Evolutionary conservation across 2,113 vertebrate genomes (phyloP), one percentile per base, ranked within the genome.

Genomic region (Todiramphus chloris): DNA sequence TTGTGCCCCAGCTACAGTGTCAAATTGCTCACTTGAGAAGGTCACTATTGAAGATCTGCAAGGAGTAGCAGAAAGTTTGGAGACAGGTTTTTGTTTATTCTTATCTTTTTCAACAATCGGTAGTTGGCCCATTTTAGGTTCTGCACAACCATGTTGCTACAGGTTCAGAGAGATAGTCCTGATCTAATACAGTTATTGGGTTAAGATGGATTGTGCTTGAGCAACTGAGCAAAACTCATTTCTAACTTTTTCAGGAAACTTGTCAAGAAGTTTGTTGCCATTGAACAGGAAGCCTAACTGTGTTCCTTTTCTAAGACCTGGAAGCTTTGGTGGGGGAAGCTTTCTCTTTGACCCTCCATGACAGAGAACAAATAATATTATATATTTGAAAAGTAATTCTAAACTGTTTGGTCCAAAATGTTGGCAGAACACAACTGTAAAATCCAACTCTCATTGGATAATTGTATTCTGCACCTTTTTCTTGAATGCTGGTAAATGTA

Each of bases 1-100:
- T 51, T 44, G 11, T 18, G 6, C 24, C n/a, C 6, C n/a, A 68
- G 35, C 66, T 78, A 62, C 0, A 0, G 6, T 55, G 21, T 82
- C 31, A 72, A 16, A 75, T 75, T 63, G 79, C 28, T 75, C 30
- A 15, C 62, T 83, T 90, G 27, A 48, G n/a, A 70, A 74, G 21
- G 15, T 81, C 48, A 16, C 15, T 43, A 4, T 1, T 89, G 41
- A 74, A 89, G 43, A 48, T 74, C 43, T 58, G 5, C 21, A 67
- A 50, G 19, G 56, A 82, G 16, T 46, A 8, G 2, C 19, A 59
- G 33, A 58, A 90, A 55, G 24, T 30, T 63, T 48, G 39, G 10
- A 2, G 3, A 21, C 25, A 48, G 23, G 8, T 48, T 56, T 81
- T 63, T 41, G 7, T 21, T 82, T 82, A 4, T 20, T 48, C 20